Conservation (phyloP, 1,140 invertebrate genomes). For the Dreissena polymorpha region DNA sequence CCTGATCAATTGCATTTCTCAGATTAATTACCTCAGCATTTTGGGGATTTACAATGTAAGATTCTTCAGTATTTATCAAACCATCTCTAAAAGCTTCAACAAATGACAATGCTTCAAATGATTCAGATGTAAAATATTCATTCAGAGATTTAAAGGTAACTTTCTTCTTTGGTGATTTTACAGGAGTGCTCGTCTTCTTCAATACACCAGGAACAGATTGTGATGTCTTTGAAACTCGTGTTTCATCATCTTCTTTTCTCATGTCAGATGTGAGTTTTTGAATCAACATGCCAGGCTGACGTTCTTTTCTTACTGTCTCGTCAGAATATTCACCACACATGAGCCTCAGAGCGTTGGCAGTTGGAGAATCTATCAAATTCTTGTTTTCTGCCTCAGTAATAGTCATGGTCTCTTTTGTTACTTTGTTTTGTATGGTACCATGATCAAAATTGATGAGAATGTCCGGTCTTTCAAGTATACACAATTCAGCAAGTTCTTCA, state of each 20-base stretch:
- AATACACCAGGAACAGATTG: slow-evolving; percentile 5
- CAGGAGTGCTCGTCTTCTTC: slow-evolving; percentile 26
- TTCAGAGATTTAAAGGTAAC: slow-evolving; percentile 32
- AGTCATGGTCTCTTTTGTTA: slow-evolving; percentile 87
- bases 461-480: slow-evolving; percentile 82
- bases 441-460: slow-evolving; percentile 76
- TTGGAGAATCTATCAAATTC: slow-evolving; percentile 85
- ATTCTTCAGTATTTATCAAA: slow-evolving; percentile 69
- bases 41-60: slow-evolving; percentile 70
- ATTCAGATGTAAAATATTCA: slow-evolving; percentile 41
- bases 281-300: background rate
- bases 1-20: slow-evolving; percentile 91
- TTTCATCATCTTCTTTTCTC: slow-evolving; percentile 38
- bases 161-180: background rate
- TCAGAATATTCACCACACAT: slow-evolving; percentile 64
- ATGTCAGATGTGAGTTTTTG: slow-evolving; percentile 13
- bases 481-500: slow-evolving; percentile 83
- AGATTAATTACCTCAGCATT: slow-evolving; percentile 85
- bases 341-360: slow-evolving; percentile 64
- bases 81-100: slow-evolving; percentile 70
- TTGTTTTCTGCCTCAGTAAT: slow-evolving; percentile 88
- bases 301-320: background rate
- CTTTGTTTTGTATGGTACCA: slow-evolving; percentile 84
- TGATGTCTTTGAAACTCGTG: slow-evolving; percentile 16
- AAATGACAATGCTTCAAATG: slow-evolving; percentile 46